Base-by-base conservation (phyloP, 2,888 invertebrate species). In the Adelphocoris suturalis region DNA sequence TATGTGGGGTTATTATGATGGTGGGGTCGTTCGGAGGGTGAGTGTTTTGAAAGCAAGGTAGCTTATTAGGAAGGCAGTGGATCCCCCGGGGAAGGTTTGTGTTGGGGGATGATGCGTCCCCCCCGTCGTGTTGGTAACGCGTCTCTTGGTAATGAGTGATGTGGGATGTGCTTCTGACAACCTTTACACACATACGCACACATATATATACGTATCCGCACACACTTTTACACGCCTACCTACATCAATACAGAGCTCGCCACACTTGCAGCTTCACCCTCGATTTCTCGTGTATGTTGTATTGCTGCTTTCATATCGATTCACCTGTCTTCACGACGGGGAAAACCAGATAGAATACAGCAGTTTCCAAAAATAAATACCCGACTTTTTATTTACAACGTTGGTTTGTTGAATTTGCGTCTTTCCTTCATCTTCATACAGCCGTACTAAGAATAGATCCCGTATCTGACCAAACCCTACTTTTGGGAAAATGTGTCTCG, bases 31-130 rank as follows among this genome's bases (percentile, higher is more conserved):
- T 37, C 12, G 19, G 78, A 16, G 78, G 13, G 12, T 13, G 78
- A 84, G 85, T 85, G 85, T 85, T 85, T 85, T 85, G 85, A 85
- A 85, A 85, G 85, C 57, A 85, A 85, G 85, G 85, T 85, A 61
- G 57, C 85, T 85, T 85, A 85, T 85, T 85, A 85, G 82, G 82
- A 28, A 52, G 84, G 23, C 55, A 55, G 16, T n/a, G 13, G 52
- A 19, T 28, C 61, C 61, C 57, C 16, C 27, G 57, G 61, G 85
- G 57, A 9, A 28, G 28, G 48, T 82, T 48, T 82, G 48, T 47
- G 82, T 52, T 16, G 27, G 78, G 9, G n/a, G 14, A 82, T 46
- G 85, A 46, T 85, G 85, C 28, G 85, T 47, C 16, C 2, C 37
- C 37, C 37, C n/a, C 37, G 85, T 85, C 61, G 85, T 85, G 85